phyloP scores from a whole-genome alignment of 2,113 vertebrate species.

The Ancistrus triradiatus region DNA sequence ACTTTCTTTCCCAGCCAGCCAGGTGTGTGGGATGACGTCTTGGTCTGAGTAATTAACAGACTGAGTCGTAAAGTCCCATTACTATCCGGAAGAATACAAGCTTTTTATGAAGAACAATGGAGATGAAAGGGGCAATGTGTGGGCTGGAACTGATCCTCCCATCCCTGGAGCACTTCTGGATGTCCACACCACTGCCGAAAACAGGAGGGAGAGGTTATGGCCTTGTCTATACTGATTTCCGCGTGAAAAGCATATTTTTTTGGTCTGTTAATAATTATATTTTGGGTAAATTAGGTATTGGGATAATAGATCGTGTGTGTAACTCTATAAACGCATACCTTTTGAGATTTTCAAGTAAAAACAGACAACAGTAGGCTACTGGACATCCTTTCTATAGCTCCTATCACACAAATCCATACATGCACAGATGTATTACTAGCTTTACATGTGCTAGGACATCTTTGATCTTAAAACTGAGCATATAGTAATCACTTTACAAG shows the following conservation, averaged over 20 bases:
- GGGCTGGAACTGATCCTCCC: constrained; percentile 27
- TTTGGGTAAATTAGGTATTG: too few relatives aligned
- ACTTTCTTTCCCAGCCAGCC: constrained; percentile 28
- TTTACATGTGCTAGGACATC: constrained; percentile 78
- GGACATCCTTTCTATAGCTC: too few relatives aligned
- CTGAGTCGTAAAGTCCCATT: constrained; percentile 48
- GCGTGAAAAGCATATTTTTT: too few relatives aligned
- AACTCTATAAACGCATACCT: too few relatives aligned
- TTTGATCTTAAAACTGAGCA: constrained; percentile 90
- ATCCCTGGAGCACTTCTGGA: constrained; percentile 39
- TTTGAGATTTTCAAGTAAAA: too few relatives aligned
- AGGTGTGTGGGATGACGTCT: constrained; percentile 46
- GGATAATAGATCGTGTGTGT: too few relatives aligned
- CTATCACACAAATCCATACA: constrained; percentile 22
- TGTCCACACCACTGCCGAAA: constrained; percentile 17
- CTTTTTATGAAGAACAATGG: constrained; percentile 49
- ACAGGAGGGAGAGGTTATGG: too few relatives aligned
- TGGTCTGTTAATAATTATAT: too few relatives aligned
- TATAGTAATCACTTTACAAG: constrained; percentile 85
- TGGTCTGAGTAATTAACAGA: constrained; percentile 47
- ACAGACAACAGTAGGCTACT: too few relatives aligned
- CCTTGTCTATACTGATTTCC: too few relatives aligned
- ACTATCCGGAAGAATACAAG: constrained; percentile 43
- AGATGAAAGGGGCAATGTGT: constrained; percentile 38
- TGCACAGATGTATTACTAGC: constrained; percentile 44